These are phyloP conservation scores for Megalurothrips usitatus DNA, from an alignment of 2,888 invertebrate genomes.

Conservation along the genomic window DNA sequence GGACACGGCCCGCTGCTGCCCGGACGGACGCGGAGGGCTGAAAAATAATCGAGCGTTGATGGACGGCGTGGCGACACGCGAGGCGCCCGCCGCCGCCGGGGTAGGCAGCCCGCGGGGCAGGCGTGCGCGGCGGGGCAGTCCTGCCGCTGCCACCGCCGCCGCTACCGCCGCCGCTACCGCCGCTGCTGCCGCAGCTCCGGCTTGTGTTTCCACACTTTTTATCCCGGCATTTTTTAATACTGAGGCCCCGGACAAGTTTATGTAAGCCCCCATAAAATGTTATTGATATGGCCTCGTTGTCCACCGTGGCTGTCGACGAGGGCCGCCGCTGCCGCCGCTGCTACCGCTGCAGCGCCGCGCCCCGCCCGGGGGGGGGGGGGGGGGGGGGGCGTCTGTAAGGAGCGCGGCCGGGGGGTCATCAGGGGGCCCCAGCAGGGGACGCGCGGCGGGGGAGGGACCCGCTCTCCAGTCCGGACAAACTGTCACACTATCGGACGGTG, in stretches of 20 bases:
- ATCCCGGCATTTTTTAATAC: conserved; percentile 25
- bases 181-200: background rate
- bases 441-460: background rate
- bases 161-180: no score
- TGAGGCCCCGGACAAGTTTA: conserved; percentile 20
- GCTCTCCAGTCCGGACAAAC: background rate
- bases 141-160: no score
- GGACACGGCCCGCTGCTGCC: no score
- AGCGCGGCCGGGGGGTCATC: background rate
- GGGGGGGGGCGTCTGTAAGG: background rate
- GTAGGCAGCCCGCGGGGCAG: no score
- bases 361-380: background rate
- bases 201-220: conserved; percentile 17
- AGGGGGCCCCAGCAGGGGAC: background rate
- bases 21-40: no score
- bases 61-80: no score
- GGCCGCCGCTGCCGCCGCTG: no score
- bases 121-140: no score
- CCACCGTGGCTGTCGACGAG: no score
- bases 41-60: no score
- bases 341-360: no score
- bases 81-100: no score
- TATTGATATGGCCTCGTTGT: conserved; percentile 7
- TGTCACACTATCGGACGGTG: background rate
- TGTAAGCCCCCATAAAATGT: conserved; percentile 19